These are phyloP conservation scores for Uropsilus gracilis DNA, from an alignment of 2,113 vertebrate species.

Conservation along the genomic window DNA sequence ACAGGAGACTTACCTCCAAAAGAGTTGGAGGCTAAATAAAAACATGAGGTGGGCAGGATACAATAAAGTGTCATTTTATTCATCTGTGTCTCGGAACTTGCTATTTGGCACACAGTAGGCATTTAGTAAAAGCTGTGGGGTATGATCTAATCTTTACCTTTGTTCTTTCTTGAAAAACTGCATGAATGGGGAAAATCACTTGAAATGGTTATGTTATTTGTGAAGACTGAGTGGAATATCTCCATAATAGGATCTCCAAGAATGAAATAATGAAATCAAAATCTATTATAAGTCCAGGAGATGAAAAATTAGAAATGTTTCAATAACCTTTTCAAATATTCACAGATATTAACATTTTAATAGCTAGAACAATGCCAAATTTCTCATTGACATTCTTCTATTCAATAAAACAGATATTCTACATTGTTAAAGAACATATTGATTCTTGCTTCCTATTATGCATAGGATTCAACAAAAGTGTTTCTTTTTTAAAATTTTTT, in stretches of 20 bases:
- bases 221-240: neutral
- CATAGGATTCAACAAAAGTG: neutral
- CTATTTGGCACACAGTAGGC: neutral
- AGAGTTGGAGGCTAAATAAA: neutral
- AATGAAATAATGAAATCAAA: constrained; percentile 3
- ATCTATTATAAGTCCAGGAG: neutral
- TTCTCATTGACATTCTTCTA: neutral
- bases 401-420: neutral
- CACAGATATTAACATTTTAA: constrained; percentile 30
- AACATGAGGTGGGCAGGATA: neutral
- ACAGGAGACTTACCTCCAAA: neutral
- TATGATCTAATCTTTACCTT: neutral
- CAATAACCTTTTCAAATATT: constrained; percentile 45
- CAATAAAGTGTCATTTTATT: neutral
- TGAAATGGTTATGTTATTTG: neutral
- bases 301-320: neutral
- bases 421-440: neutral
- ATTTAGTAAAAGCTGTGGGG: neutral
- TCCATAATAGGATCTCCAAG: neutral
- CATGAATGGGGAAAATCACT: neutral
- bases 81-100: neutral
- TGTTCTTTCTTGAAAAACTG: neutral
- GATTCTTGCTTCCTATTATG: neutral
- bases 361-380: neutral
- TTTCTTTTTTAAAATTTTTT: neutral